A percentile compares a stretch with the other conserved stretches of the same genome.
phyloP scores from a whole-genome alignment of 2,888 invertebrate species.

The Aphodius granarius region DNA sequence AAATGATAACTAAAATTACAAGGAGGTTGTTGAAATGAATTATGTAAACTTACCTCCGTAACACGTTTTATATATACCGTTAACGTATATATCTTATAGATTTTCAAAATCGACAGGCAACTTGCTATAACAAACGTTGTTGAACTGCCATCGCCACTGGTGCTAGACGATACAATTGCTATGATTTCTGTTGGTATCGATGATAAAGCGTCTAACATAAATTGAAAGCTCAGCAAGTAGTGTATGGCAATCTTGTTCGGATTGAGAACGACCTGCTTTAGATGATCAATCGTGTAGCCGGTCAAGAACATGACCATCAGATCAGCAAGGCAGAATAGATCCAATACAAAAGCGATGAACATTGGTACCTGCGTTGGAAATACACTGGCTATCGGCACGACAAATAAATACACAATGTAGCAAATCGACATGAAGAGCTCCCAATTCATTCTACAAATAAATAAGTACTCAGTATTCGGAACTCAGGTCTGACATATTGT shows the following conservation, averaged over 20 bases:
- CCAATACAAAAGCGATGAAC: conserved; percentile 1
- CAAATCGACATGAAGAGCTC: conserved; percentile 31
- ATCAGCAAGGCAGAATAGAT: conserved; percentile 45
- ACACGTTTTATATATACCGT: conserved; percentile 42
- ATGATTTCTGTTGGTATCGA: conserved; percentile 38
- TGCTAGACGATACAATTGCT: neutral
- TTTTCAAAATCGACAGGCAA: conserved; percentile 42
- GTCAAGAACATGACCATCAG: conserved; percentile 48
- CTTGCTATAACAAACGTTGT: conserved; percentile 31
- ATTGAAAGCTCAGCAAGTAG: conserved; percentile 42
- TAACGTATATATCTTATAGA: conserved; percentile 44
- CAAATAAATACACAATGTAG: conserved; percentile 20
- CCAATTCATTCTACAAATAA: conserved; percentile 29
- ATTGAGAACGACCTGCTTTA: conserved; percentile 45
- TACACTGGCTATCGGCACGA: conserved; percentile 30
- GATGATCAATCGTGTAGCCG: conserved; percentile 49
- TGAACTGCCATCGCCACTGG: neutral
- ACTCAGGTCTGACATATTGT: too few species aligned
- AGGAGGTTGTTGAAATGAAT: neutral
- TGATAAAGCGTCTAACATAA: conserved; percentile 45
- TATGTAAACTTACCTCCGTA: conserved; percentile 40
- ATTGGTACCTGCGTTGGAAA: conserved; percentile 32
- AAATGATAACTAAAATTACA: neutral
- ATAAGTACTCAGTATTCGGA: too few species aligned
- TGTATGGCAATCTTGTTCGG: conserved; percentile 39